phyloP scores from a whole-genome alignment of 2,113 vertebrate genomes.

The Rhizomys pruinosus region DNA sequence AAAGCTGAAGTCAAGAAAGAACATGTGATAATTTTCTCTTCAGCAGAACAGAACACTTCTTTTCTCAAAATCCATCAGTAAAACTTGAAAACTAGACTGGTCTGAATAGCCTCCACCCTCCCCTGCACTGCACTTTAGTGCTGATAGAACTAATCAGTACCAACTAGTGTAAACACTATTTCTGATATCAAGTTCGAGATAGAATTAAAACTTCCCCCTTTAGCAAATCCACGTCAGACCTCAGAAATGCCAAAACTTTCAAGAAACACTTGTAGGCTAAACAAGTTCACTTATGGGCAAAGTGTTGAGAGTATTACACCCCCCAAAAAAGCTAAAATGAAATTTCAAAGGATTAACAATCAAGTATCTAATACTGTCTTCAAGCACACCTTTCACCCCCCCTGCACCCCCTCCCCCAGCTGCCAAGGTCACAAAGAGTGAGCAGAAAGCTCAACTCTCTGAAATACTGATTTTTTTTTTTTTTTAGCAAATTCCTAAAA shows the following conservation, averaged over 20 bases:
- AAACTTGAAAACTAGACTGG: slow-evolving; percentile 2
- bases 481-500: not conserved
- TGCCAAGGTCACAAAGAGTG: not conserved
- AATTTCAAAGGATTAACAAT: slow-evolving; percentile 28
- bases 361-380: not conserved
- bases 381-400: too few relatives aligned
- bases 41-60: not conserved
- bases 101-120: not conserved
- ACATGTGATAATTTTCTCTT: not conserved
- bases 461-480: not conserved
- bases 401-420: too few relatives aligned
- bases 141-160: slow-evolving; percentile 42
- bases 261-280: slow-evolving; percentile 31
- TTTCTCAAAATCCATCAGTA: slow-evolving; percentile 20
- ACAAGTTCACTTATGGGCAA: not conserved
- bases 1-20: slow-evolving; percentile 50
- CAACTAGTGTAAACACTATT: slow-evolving; percentile 58
- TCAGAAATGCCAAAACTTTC: slow-evolving; percentile 58
- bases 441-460: not conserved
- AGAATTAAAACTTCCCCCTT: slow-evolving; percentile 44
- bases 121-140: slow-evolving; percentile 37
- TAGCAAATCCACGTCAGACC: slow-evolving; percentile 48
- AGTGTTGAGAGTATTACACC: not conserved
- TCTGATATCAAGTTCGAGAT: not conserved
- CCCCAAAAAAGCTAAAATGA: slow-evolving; percentile 19